A percentile compares a stretch with the other conserved stretches of the same genome.
Conservation (phyloP, 2,797 vertebrate species). For the Centropyge bicolor region DNA sequence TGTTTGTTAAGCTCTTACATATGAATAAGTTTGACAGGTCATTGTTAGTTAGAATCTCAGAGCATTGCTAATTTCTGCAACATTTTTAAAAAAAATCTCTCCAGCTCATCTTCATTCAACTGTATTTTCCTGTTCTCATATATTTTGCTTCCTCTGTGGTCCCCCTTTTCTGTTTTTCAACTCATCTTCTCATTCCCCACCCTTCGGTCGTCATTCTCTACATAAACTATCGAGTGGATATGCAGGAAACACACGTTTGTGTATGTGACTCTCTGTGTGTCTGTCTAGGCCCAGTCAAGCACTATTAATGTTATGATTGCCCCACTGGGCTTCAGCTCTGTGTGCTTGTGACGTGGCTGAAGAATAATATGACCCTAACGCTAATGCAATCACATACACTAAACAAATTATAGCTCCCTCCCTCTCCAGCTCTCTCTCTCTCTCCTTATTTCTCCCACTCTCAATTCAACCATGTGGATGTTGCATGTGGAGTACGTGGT, state of each 20-base stretch:
- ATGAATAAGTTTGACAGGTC: not conserved
- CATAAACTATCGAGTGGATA: conserved; percentile 43
- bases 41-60: not conserved
- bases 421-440: conserved; percentile 39
- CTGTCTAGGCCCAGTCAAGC: conserved; percentile 48
- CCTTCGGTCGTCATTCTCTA: conserved; percentile 20
- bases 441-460: conserved; percentile 42
- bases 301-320: conserved; percentile 67
- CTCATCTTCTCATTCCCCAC: conserved; percentile 23
- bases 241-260: conserved; percentile 14
- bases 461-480: conserved; percentile 43
- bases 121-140: conserved; percentile 22
- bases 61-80: not conserved
- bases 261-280: conserved; percentile 5
- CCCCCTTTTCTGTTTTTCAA: conserved; percentile 17
- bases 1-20: not conserved
- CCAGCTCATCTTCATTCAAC: not conserved
- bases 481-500: conserved; percentile 61
- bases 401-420: conserved; percentile 72
- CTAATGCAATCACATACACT: conserved; percentile 75
- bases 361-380: conserved; percentile 68
- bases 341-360: conserved; percentile 64
- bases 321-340: conserved; percentile 54
- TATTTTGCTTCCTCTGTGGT: conserved; percentile 18
- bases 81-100: not conserved